phyloP scores from a whole-genome alignment of 1,140 invertebrate genomes.

The Halictus rubicundus region DNA sequence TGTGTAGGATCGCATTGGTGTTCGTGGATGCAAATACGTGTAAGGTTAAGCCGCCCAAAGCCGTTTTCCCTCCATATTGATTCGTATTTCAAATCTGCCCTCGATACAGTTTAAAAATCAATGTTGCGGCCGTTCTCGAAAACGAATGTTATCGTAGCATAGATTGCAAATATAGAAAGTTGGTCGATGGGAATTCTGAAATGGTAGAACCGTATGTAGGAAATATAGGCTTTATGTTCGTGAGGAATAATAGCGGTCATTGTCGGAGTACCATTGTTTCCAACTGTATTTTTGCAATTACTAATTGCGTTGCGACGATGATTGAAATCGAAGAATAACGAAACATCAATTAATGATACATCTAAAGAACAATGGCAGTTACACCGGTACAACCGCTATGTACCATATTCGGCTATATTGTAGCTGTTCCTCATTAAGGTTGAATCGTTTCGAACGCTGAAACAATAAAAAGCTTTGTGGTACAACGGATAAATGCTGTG shows the following conservation, averaged over 20 bases:
- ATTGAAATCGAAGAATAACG: no score
- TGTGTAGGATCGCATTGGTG: no score
- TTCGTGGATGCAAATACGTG: background rate
- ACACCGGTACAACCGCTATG: no score
- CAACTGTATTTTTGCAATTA: no score
- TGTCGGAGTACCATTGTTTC: no score
- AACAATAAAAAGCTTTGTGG: no score
- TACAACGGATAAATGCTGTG: no score
- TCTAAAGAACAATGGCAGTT: background rate
- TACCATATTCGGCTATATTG: background rate
- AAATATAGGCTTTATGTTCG: background rate
- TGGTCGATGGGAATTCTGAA: background rate
- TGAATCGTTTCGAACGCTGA: background rate
- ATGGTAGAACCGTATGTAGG: background rate
- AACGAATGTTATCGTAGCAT: background rate
- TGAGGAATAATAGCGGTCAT: no score
- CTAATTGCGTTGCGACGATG: no score
- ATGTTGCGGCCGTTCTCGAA: background rate
- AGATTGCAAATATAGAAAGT: background rate
- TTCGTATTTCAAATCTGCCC: background rate
- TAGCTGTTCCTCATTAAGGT: background rate
- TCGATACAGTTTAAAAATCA: background rate
- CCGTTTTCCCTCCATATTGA: background rate
- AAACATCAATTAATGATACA: background rate
- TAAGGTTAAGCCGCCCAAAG: background rate